Base-by-base conservation (phyloP, 2,797 vertebrate genomes). In the Caiman crocodilus region DNA sequence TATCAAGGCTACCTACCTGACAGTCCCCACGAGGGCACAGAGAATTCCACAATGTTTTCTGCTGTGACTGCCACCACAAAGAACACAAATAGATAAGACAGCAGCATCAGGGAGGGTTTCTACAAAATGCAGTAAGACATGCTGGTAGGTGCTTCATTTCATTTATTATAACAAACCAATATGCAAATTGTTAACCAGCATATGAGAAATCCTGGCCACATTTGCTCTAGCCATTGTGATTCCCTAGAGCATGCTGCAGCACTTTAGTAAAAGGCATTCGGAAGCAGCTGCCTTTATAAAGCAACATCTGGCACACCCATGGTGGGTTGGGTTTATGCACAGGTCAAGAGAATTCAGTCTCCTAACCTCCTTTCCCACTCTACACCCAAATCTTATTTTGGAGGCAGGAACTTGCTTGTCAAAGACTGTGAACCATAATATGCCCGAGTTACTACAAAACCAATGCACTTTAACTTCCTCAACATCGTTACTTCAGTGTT, bases 61-160 rank as follows among this genome's bases (percentile, higher is more conserved):
- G 80, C 78, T 86, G 18, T 69, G 77, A 35, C 26, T n/a, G 16
- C 20, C 23, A 13, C 30, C 56, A 32, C 50, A 74, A 26, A 89
- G 50, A 61, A 57, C 82, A 89, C 75, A 93, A 91, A 90, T 21
- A 42, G 42, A 12, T 30, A 35, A 18, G 32, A 28, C 76, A 83
- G 77, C 81, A 65, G 56, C 85, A 80, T 92, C 85, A 57, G 90
- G 26, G 59, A 74, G 28, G 32, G 64, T 74, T 93, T 88, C 80
- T 90, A 86, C 64, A 77, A 58, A 57, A 4, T 7, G 76, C 6
- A 0, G 18, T 26, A 57, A 69, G 59, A 77, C 35, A 17, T 57
- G 96, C 92, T 80, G 78, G 64, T 76, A 94, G 93, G 50, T 58
- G 82, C 23, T 56, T 92, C 69, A 75, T 26, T 25, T 76, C 32